Percentiles rank a stretch among this genome's conserved stretches.
Conservation (phyloP, 64 coral and sea anemone species). For the Exaiptasia diaphana region DNA sequence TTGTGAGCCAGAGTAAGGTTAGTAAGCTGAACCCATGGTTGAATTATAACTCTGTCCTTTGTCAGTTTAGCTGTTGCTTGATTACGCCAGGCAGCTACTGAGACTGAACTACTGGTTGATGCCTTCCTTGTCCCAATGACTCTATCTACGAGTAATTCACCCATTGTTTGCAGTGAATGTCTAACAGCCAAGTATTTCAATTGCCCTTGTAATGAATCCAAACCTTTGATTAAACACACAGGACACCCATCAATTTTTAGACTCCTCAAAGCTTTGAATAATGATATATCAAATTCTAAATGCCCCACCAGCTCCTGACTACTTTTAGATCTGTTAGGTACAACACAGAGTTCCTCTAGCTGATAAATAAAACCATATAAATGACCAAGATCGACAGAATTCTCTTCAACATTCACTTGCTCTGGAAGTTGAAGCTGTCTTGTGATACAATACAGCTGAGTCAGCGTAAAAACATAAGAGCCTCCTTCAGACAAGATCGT, state of each 20-base stretch:
- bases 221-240: slow-evolving; percentile 51
- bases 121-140: slow-evolving; percentile 56
- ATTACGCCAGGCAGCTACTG: slow-evolving; percentile 76
- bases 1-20: slow-evolving; percentile 67
- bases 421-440: slow-evolving; percentile 86
- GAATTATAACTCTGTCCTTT: slow-evolving; percentile 73
- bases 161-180: slow-evolving; percentile 67
- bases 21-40: slow-evolving; percentile 80
- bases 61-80: slow-evolving; percentile 47
- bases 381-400: slow-evolving; percentile 70
- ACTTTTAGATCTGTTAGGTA: slow-evolving; percentile 8
- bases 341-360: slow-evolving; percentile 65
- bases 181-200: slow-evolving; percentile 44
- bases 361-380: slow-evolving; percentile 90
- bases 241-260: slow-evolving; percentile 66
- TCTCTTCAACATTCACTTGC: slow-evolving; percentile 34
- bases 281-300: slow-evolving; percentile 91
- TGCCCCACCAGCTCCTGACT: slow-evolving; percentile 74
- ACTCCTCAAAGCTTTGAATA: slow-evolving; percentile 83
- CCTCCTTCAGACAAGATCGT: slow-evolving; percentile 53
- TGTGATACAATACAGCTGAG: slow-evolving; percentile 89
- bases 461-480: slow-evolving; percentile 72
- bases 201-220: slow-evolving; percentile 62
- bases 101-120: slow-evolving; percentile 19
- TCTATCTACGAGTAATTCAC: slow-evolving; percentile 69